Evolutionary conservation across 2,888 invertebrate species (phyloP).

Genomic region (Artemia sinica): DNA sequence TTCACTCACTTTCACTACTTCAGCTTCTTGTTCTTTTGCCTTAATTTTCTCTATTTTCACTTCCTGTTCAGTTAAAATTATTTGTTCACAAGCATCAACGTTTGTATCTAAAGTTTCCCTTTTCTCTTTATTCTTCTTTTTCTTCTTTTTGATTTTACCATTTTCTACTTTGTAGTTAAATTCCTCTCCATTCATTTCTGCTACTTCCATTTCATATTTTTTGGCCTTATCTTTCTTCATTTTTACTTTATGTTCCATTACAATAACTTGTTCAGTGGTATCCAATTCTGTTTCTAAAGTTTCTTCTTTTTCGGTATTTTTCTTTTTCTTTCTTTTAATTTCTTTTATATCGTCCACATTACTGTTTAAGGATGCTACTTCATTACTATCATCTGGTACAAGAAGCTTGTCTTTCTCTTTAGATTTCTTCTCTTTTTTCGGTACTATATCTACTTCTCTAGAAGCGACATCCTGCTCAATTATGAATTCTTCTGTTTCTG

Average conservation of each 20-base stretch:
- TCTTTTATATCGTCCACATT: slow-evolving; percentile 22
- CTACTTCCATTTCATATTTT: slow-evolving; percentile 10
- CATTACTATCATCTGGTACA: slow-evolving; percentile 21
- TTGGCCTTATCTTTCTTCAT: background rate
- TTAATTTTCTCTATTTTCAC: slow-evolving; percentile 15
- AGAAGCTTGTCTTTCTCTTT: slow-evolving; percentile 19
- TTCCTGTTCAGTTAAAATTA: background rate
- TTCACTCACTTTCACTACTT: background rate
- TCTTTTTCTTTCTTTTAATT: slow-evolving; percentile 21
- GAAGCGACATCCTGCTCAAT: slow-evolving; percentile 17
- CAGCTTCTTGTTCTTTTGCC: slow-evolving; percentile 3
- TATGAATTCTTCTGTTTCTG: slow-evolving; percentile 20
- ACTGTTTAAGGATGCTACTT: background rate
- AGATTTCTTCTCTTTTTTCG: slow-evolving; percentile 20
- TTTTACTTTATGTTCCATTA: background rate
- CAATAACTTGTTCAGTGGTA: background rate
- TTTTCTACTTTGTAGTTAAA: background rate
- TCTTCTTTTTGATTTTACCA: slow-evolving; percentile 21
- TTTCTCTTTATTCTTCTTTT: slow-evolving; percentile 15
- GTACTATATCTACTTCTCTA: slow-evolving; percentile 25
- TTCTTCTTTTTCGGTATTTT: slow-evolving; percentile 21
- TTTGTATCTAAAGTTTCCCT: background rate
- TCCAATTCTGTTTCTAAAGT: slow-evolving; percentile 19
- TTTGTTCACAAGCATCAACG: background rate
- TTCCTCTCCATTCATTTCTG: slow-evolving; percentile 11